These are phyloP conservation scores for Thymelicus lineola DNA, from an alignment of 2,888 invertebrate genomes.

Conservation along the genomic window DNA sequence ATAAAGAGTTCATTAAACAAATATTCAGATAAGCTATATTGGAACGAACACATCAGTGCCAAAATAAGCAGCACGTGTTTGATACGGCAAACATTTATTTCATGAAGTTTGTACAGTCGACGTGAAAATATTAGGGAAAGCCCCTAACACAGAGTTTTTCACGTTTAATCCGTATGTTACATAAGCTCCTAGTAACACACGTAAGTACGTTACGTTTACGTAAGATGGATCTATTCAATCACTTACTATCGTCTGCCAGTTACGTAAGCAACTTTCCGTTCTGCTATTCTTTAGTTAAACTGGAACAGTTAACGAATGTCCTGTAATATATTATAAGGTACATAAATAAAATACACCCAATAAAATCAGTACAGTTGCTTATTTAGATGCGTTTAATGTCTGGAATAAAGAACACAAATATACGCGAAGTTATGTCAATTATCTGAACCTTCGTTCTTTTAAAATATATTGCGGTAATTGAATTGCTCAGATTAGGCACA, in stretches of 20 bases:
- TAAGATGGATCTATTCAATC: slow-evolving; percentile 79
- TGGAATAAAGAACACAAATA: no score
- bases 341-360: neutral
- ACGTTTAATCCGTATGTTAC: slow-evolving; percentile 60
- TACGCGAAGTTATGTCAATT: no score
- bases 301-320: slow-evolving; percentile 37
- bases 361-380: neutral
- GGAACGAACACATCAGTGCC: neutral
- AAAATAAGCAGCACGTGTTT: neutral
- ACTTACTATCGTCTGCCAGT: slow-evolving; percentile 68
- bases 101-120: neutral
- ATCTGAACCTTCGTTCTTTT: no score
- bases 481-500: no score
- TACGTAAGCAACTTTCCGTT: slow-evolving; percentile 64
- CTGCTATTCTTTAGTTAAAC: slow-evolving; percentile 54
- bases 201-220: slow-evolving; percentile 74
- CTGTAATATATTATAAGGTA: slow-evolving; percentile 30
- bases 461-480: no score
- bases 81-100: neutral
- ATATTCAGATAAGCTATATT: neutral
- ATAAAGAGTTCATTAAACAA: neutral
- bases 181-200: slow-evolving; percentile 66
- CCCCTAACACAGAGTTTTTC: no score
- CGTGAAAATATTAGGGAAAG: slow-evolving; percentile 17
- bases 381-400: no score